These are phyloP conservation scores for Neostethus bicornis DNA, from an alignment of 2,797 vertebrate species.

Conservation along the genomic window DNA sequence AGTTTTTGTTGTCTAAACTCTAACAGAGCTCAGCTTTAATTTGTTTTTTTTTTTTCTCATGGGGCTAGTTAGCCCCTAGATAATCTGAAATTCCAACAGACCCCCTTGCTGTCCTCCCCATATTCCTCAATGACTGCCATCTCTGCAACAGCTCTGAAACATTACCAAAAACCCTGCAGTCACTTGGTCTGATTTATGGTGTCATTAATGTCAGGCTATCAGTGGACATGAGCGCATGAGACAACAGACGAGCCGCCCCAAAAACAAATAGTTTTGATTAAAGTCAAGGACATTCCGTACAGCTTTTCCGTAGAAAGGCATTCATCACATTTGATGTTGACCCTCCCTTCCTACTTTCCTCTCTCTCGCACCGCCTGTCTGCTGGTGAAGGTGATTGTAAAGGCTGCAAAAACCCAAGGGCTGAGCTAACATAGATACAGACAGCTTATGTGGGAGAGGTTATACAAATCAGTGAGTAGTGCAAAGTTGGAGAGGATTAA, in stretches of 20 bases:
- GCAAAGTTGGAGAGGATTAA: slow-evolving; percentile 78
- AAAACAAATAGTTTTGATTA: slow-evolving; percentile 99
- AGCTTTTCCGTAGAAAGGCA: slow-evolving; percentile 95
- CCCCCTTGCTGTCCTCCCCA: slow-evolving; percentile 65
- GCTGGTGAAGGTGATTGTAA: slow-evolving; percentile 64
- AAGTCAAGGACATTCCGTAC: slow-evolving; percentile 98
- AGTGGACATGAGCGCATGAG: slow-evolving; percentile 96
- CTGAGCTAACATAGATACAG: slow-evolving; percentile 83
- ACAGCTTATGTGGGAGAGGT: slow-evolving; percentile 67
- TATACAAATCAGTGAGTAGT: slow-evolving; percentile 68
- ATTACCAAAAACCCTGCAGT: slow-evolving; percentile 89
- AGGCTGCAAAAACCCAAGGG: slow-evolving; percentile 63
- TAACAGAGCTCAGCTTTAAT: slow-evolving; percentile 40
- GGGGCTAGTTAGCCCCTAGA: slow-evolving; percentile 72
- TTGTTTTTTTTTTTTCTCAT: slow-evolving; percentile 38
- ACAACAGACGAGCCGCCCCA: slow-evolving; percentile 93
- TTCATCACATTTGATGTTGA: slow-evolving; percentile 96
- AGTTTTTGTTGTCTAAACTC: slow-evolving; percentile 47
- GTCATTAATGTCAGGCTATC: slow-evolving; percentile 99
- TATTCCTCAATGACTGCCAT: slow-evolving; percentile 70
- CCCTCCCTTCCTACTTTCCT: slow-evolving; percentile 71
- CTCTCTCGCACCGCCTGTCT: slow-evolving; percentile 54
- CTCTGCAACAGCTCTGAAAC: slow-evolving; percentile 81
- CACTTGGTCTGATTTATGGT: slow-evolving; percentile 97
- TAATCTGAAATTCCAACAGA: slow-evolving; percentile 73